These are phyloP conservation scores for Camelus bactrianus DNA, from an alignment of 2,113 vertebrate genomes.

Conservation along the genomic window DNA sequence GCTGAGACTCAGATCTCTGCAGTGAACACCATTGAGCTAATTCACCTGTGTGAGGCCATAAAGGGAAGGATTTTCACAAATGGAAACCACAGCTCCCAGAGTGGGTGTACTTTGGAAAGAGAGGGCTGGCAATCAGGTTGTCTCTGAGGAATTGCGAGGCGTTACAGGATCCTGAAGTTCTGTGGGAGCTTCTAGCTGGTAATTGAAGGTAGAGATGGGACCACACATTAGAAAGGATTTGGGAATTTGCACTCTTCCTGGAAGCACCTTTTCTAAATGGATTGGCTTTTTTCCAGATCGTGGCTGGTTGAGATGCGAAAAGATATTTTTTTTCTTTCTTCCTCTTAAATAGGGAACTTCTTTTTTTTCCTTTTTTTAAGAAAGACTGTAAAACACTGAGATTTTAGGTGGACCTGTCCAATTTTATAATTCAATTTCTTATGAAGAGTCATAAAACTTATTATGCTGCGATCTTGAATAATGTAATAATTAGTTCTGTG, in stretches of 20 bases:
- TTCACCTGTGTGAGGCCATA: neutral
- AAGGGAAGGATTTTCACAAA: neutral
- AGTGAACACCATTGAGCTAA: neutral
- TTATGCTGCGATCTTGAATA: neutral
- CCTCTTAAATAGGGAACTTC: neutral
- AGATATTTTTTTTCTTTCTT: neutral
- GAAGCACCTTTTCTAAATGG: neutral
- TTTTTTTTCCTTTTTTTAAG: neutral
- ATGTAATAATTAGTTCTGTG: neutral
- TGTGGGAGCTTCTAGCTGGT: constrained; percentile 51
- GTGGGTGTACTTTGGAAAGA: neutral
- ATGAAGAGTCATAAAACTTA: constrained; percentile 44
- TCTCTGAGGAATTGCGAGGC: neutral
- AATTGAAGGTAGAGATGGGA: constrained; percentile 14
- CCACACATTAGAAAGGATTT: neutral
- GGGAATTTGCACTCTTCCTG: neutral
- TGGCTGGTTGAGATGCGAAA: neutral
- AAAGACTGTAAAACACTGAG: neutral
- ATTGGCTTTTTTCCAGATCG: constrained; percentile 6
- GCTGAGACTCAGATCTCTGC: neutral
- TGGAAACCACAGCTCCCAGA: neutral
- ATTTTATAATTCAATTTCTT: constrained; percentile 39
- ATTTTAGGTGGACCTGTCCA: constrained; percentile 28
- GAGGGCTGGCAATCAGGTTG: neutral
- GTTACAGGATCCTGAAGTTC: constrained; percentile 52